phyloP scores from a whole-genome alignment of 2,888 invertebrate genomes.

The Ceramica pisi region DNA sequence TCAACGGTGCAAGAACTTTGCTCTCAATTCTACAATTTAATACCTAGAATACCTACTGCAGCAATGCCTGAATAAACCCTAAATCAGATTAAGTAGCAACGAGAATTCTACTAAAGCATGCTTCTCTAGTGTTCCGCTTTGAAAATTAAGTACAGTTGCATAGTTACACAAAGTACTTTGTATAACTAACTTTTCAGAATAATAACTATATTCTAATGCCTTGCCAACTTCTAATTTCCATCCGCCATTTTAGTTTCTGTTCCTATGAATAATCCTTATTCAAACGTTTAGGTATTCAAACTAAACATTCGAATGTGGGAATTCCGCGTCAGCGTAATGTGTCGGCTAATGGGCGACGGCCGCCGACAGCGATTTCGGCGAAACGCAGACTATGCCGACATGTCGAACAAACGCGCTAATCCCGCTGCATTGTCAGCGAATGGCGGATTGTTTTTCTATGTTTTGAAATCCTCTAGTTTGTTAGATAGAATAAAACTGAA shows the following conservation, averaged over 20 bases:
- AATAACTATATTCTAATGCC: conserved; percentile 25
- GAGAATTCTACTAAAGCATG: conserved; percentile 5
- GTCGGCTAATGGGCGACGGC: conserved; percentile 10
- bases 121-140: not conserved
- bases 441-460: conserved; percentile 41
- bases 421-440: conserved; percentile 41
- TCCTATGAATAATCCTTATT: conserved; percentile 42
- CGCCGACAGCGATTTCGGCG: conserved; percentile 44
- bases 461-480: conserved; percentile 27
- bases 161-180: not conserved
- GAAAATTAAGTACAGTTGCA: conserved; percentile 5
- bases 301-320: conserved; percentile 32
- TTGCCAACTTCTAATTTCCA: conserved; percentile 7
- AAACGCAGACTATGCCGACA: conserved; percentile 37
- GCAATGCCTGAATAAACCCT: conserved; percentile 20
- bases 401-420: conserved; percentile 49
- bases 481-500: not conserved
- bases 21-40: conserved; percentile 11
- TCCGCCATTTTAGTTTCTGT: conserved; percentile 28
- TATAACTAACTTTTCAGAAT: conserved; percentile 4
- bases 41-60: not conserved
- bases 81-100: conserved; percentile 6
- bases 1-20: not conserved
- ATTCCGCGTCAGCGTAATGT: conserved; percentile 4
- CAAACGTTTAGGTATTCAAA: conserved; percentile 32